Evolutionary conservation across 2,797 vertebrate genomes (phyloP).

Genomic region (Clarias fuscus): DNA sequence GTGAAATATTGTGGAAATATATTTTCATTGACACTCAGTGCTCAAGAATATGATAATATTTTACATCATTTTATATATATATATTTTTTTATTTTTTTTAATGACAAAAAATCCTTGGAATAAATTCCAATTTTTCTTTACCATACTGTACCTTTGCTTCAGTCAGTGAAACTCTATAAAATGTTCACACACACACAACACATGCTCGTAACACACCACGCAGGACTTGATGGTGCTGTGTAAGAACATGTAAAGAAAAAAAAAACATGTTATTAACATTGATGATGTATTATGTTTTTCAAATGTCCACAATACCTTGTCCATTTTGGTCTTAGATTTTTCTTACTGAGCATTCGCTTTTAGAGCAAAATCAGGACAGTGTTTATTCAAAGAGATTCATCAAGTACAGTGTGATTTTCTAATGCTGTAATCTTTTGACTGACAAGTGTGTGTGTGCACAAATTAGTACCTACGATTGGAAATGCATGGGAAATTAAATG

Average conservation of each 20-base stretch:
- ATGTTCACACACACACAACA: background rate
- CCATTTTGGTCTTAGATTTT: background rate
- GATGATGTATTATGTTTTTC: background rate
- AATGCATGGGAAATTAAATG: background rate
- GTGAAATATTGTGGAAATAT: background rate
- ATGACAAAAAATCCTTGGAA: background rate
- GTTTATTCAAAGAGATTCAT: background rate
- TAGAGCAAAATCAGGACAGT: background rate
- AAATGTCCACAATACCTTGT: background rate
- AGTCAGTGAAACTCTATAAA: background rate
- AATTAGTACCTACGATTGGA: background rate
- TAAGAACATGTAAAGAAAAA: background rate
- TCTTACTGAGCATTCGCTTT: background rate
- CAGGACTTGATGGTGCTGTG: background rate
- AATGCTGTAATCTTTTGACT: background rate
- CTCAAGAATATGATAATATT: background rate
- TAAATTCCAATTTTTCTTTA: background rate
- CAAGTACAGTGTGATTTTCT: background rate
- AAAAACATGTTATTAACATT: background rate
- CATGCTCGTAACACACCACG: background rate
- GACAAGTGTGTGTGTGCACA: background rate
- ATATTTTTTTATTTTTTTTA: background rate
- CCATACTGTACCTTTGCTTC: background rate
- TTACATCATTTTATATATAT: background rate
- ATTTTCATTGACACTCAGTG: background rate